Evolutionary conservation across 1,140 invertebrate genomes (phyloP).

Genomic region (Zaprionus taronus): DNA sequence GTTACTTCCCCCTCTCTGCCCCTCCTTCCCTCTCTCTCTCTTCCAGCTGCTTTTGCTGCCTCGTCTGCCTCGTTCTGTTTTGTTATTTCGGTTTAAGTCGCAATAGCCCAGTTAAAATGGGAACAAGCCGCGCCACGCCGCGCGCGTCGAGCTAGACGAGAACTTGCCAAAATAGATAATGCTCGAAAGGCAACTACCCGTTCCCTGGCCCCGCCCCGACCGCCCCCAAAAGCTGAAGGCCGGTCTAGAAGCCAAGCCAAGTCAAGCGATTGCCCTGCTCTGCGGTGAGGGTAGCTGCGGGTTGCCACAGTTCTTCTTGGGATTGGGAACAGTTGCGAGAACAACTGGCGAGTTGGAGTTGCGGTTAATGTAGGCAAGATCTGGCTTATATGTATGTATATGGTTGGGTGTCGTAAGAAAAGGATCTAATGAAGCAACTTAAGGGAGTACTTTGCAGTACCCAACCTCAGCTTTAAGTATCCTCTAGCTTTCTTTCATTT

Average conservation of each 20-base stretch:
- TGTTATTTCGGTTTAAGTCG: slow-evolving; percentile 71
- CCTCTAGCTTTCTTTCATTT: background rate
- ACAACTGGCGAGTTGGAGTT: background rate
- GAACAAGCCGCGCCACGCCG: slow-evolving; percentile 47
- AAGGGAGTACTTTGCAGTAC: background rate
- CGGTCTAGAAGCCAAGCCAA: slow-evolving; percentile 10
- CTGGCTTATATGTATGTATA: background rate
- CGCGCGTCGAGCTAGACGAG: slow-evolving; percentile 22
- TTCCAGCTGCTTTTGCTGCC: slow-evolving; percentile 13
- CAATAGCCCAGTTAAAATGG: slow-evolving; percentile 79
- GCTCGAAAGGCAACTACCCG: slow-evolving; percentile 26
- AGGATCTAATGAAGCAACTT: background rate
- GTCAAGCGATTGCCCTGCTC: background rate
- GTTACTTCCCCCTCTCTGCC: background rate
- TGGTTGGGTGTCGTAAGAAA: background rate
- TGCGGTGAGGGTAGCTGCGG: background rate
- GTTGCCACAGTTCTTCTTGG: background rate
- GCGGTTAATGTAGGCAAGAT: background rate
- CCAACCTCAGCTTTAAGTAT: background rate
- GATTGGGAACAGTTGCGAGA: background rate
- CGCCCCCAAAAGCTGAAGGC: slow-evolving; percentile 21
- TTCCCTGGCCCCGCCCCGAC: background rate
- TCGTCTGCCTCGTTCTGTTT: slow-evolving; percentile 30
- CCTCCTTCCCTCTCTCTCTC: background rate
- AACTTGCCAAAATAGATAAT: slow-evolving; percentile 69